Evolutionary conservation across 2,113 vertebrate species (phyloP).

Genomic region (Cariama cristata): DNA sequence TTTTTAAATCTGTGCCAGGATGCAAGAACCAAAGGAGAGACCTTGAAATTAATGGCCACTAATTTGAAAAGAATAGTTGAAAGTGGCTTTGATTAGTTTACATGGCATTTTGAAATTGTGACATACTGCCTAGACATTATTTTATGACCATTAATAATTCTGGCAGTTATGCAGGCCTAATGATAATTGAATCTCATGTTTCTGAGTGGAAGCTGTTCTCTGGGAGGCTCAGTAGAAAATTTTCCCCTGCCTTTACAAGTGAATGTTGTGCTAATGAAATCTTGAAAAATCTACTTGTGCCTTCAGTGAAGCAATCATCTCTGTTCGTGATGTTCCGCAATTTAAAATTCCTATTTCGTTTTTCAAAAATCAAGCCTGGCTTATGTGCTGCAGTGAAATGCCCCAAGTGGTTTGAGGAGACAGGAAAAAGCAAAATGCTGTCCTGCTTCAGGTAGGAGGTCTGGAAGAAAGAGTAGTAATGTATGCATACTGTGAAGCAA

Average conservation of each 20-base stretch:
- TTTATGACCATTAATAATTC: not conserved
- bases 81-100: not conserved
- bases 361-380: not conserved
- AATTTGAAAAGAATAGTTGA: not conserved
- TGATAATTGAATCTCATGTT: not conserved
- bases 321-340: not conserved
- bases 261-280: not conserved
- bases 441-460: not conserved
- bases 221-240: not conserved
- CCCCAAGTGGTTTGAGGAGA: not conserved
- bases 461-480: not conserved
- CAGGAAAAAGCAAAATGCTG: not conserved
- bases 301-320: not conserved
- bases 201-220: not conserved
- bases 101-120: not conserved
- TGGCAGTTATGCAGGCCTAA: not conserved
- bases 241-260: not conserved
- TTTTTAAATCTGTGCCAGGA: not conserved
- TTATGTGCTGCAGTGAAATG: not conserved
- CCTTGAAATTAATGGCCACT: not conserved
- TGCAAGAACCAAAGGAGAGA: not conserved
- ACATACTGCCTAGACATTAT: not conserved
- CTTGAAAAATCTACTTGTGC: not conserved
- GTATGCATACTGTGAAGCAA: not conserved
- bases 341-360: not conserved